These are phyloP conservation scores for Perca schrenkii DNA, from an alignment of 2,113 vertebrate species.

Conservation along the genomic window DNA sequence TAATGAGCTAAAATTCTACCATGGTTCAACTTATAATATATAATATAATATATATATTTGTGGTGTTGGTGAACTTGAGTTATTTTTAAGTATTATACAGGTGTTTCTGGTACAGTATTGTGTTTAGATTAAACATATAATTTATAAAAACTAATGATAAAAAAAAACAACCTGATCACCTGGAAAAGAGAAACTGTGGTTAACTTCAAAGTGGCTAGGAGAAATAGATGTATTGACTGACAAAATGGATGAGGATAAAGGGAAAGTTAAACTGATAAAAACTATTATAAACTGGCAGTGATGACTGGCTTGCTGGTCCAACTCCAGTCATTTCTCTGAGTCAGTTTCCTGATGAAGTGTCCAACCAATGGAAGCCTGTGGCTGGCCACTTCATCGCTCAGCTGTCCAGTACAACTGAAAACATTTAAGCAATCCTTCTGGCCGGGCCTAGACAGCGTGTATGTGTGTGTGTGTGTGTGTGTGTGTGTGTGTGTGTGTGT, in stretches of 20 bases:
- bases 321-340: slow-evolving; percentile 81
- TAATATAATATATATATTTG: background rate
- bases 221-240: slow-evolving; percentile 47
- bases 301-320: slow-evolving; percentile 62
- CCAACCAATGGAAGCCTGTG: slow-evolving; percentile 77
- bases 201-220: slow-evolving; percentile 39
- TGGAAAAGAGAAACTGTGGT: slow-evolving; percentile 23
- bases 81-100: background rate
- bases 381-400: slow-evolving; percentile 79
- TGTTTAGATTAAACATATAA: background rate
- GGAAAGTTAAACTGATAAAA: slow-evolving; percentile 78
- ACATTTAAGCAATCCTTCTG: slow-evolving; percentile 80
- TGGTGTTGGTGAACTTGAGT: background rate
- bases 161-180: slow-evolving; percentile 2
- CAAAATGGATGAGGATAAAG: slow-evolving; percentile 62
- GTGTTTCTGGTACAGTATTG: background rate
- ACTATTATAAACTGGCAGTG: slow-evolving; percentile 79
- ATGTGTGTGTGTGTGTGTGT: slow-evolving; percentile 14
- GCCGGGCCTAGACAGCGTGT: slow-evolving; percentile 48
- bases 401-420: slow-evolving; percentile 81
- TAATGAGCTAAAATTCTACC: background rate
- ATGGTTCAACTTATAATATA: background rate
- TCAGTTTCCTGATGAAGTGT: slow-evolving; percentile 78
- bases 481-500: slow-evolving; percentile 15
- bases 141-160: background rate